Evolutionary conservation across 2,797 vertebrate species (phyloP), one percentile per base, ranked within the genome.

Genomic region (Enteromius mattozi): DNA sequence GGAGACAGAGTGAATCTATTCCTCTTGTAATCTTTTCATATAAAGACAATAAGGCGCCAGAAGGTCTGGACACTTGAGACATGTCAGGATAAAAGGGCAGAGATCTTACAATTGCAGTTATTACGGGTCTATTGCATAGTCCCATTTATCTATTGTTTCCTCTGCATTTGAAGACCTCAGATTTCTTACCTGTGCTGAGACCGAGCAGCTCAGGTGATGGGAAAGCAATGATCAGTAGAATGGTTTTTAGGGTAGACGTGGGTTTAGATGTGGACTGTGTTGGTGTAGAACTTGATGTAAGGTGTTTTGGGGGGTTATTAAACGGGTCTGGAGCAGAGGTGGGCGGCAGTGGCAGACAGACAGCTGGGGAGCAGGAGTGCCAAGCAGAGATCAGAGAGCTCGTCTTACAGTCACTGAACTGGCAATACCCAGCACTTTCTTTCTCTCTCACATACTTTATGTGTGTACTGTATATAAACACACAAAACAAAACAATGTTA

Each of bases 311-410:
- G 81, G 40, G 37, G 40, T 81, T 71, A 70, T 80, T 54, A 86
- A 10, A 42, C 19, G 54, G 76, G 54, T 94, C 93, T 94, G 94
- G 94, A 94, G 87, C 76, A 86, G 88, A 88, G 33, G 90, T 89
- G 89, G 92, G 92, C 92, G 61, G 59, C 76, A 94, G 93, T 90
- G 89, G 92, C 92, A 88, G 90, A 90, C 92, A 92, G 94, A 95
- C 95, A 96, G 94, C 93, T 95, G 95, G 92, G 89, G 92, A 93
- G 93, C 93, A 93, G 92, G 91, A 95, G 90, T 91, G 91, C 91
- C 90, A 83, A 90, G 88, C 85, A 77, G 59, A 92, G 92, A 94
- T 95, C 94, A 94, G 91, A 94, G 92, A 90, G 90, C 92, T 94
- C 83, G 84, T 88, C 90, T 92, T 93, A 93, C 91, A 90, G 89